Base-by-base conservation (phyloP, 30 jellyfish, hydroid and myxozoan species). In the Hydractinia symbiolongicarpus region DNA sequence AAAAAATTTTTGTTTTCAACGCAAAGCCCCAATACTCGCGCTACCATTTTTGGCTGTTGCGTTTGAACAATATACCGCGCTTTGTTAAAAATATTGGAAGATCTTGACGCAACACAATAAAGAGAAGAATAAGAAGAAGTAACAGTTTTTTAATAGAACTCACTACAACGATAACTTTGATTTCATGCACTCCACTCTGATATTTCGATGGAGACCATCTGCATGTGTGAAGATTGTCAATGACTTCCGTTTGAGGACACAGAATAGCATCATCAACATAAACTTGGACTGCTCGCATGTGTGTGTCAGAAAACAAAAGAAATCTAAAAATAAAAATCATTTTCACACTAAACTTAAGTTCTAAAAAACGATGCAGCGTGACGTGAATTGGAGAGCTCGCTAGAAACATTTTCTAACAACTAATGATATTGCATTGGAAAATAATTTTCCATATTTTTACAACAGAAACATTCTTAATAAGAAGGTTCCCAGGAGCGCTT, bases 181-280 rank as follows among this genome's bases (percentile, higher is more conserved):
- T 64, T 9, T 78, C 81, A 76, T 91, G 95, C 49, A 79, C 54
- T 4, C 96, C 96, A 69, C 4, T 9, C 16, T 13, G 30, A 66
- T 77, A 86, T n/a, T 73, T 53, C 11, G 44, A n/a, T 21, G 98
- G 93, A 4, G 66, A 54, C 98, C 98, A 91, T 3, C 88, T 84
- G 67, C 98, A 91, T 30, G 90, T 86, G 53, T 69, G 79, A 5
- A 91, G 79, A 7, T 89, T 62, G 16, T 79, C 87, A 52, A 58
- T 83, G 15, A 80, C 83, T 8, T 81, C 60, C 15, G 96, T 86
- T 50, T 79, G 55, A 9, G 68, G 62, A 76, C 98, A 91, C 5
- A 91, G 54, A 16, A 77, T 53, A 19, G 7, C 56, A 51, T 79
- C 87, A 76, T 91, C 82, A 62, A 91, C 78, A 13, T 54, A 82